Evolutionary conservation across 1,140 invertebrate species (phyloP).

Genomic region (Megathymus violae): DNA sequence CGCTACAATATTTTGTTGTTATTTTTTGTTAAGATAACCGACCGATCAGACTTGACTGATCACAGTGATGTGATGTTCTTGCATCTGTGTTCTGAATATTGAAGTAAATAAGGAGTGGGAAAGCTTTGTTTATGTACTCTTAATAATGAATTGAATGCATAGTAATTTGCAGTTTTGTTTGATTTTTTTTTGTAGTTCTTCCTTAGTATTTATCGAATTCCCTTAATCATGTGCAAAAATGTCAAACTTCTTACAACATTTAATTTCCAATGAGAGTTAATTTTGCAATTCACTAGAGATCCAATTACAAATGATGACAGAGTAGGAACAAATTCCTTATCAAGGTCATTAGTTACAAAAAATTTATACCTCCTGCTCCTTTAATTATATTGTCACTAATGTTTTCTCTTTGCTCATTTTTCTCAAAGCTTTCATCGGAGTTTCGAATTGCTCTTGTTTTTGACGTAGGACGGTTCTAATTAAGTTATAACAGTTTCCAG

Average conservation of each 20-base stretch:
- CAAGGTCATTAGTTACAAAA: slow-evolving; percentile 15
- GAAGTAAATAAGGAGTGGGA: not conserved
- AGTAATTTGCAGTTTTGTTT: too few species aligned
- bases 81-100: not conserved
- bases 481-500: slow-evolving; percentile 16
- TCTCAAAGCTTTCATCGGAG: slow-evolving; percentile 4
- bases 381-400: slow-evolving; percentile 15
- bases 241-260: too few species aligned
- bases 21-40: slow-evolving; percentile 22
- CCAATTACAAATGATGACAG: not conserved
- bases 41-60: slow-evolving; percentile 17
- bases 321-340: not conserved
- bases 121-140: slow-evolving; percentile 3
- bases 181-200: too few species aligned
- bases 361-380: slow-evolving; percentile 6
- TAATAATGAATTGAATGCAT: too few species aligned
- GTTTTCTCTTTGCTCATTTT: slow-evolving; percentile 9
- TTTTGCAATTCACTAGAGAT: not conserved
- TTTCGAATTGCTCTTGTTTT: slow-evolving; percentile 14
- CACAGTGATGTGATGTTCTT: not conserved
- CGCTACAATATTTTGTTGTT: slow-evolving; percentile 27
- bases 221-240: not conserved
- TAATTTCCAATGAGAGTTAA: too few species aligned
- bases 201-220: too few species aligned
- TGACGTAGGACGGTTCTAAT: slow-evolving; percentile 13